Conservation (phyloP, 37 sponge, comb jelly and placozoan genomes). For the Spongilla lacustris region DNA sequence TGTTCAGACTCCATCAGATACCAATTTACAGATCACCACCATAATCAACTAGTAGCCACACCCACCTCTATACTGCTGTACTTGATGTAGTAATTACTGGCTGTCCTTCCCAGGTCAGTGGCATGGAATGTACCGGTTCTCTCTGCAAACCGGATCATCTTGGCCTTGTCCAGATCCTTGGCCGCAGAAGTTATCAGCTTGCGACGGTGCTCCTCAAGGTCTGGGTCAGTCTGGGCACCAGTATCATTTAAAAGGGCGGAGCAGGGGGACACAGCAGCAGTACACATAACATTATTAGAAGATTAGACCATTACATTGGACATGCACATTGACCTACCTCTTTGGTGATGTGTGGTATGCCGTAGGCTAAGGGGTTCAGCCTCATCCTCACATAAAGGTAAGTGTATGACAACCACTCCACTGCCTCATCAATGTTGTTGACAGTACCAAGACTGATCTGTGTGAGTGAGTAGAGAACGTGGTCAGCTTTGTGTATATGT, state of each 20-base stretch:
- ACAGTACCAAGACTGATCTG: slow-evolving; percentile 91
- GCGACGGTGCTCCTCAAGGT: slow-evolving; percentile 63
- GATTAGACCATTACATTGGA: too few species aligned
- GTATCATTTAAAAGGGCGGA: too few species aligned
- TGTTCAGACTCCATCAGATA: too few species aligned
- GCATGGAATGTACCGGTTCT: slow-evolving; percentile 70
- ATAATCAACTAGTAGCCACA: not conserved
- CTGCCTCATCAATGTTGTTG: slow-evolving; percentile 88
- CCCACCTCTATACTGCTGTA: slow-evolving; percentile 91
- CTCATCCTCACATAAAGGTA: slow-evolving; percentile 87
- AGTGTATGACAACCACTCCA: slow-evolving; percentile 96
- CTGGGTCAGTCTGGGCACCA: slow-evolving; percentile 67
- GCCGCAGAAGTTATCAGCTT: slow-evolving; percentile 76
- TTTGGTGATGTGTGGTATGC: slow-evolving; percentile 47
- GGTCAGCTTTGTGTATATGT: too few species aligned
- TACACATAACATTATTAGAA: too few species aligned
- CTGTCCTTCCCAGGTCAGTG: slow-evolving; percentile 93
- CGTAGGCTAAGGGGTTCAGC: slow-evolving; percentile 88
- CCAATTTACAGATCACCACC: not conserved
- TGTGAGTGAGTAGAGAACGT: too few species aligned
- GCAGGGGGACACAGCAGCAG: too few species aligned
- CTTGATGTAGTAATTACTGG: slow-evolving; percentile 97
- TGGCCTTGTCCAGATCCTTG: slow-evolving; percentile 76
- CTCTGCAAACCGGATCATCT: slow-evolving; percentile 89
- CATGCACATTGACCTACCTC: slow-evolving; percentile 42